Evolutionary conservation across 2,113 vertebrate species (phyloP).

Genomic region (Gobio gobio): DNA sequence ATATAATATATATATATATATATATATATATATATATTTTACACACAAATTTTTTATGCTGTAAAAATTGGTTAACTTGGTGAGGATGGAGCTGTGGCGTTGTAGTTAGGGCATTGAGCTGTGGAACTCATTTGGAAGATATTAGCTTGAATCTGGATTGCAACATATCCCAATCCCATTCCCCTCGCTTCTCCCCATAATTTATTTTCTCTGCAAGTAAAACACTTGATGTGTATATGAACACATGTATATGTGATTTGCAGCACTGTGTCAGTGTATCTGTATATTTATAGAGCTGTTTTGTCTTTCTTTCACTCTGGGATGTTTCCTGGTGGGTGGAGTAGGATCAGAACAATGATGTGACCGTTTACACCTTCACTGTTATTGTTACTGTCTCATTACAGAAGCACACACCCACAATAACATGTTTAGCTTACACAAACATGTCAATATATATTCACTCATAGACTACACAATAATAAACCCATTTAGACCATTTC

Average conservation of each 20-base stretch:
- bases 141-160: background rate
- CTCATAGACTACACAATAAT: background rate
- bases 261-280: background rate
- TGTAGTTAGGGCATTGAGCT: background rate
- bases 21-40: background rate
- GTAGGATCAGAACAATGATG: slow-evolving; percentile 12
- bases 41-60: too few relatives aligned
- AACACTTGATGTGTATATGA: background rate
- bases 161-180: background rate
- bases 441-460: slow-evolving; percentile 11
- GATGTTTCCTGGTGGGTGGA: slow-evolving; percentile 12
- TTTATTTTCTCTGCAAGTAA: background rate
- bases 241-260: background rate
- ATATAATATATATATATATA: background rate
- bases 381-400: background rate
- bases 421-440: background rate
- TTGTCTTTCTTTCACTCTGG: background rate
- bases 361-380: slow-evolving; percentile 19
- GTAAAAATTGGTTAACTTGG: background rate
- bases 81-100: background rate
- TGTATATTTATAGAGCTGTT: background rate
- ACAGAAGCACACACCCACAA: background rate
- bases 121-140: background rate
- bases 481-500: slow-evolving; percentile 25
- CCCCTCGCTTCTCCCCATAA: too few relatives aligned